These are phyloP conservation scores for Pantherophis vulpinus DNA, from an alignment of 2,797 vertebrate genomes.

Conservation along the genomic window DNA sequence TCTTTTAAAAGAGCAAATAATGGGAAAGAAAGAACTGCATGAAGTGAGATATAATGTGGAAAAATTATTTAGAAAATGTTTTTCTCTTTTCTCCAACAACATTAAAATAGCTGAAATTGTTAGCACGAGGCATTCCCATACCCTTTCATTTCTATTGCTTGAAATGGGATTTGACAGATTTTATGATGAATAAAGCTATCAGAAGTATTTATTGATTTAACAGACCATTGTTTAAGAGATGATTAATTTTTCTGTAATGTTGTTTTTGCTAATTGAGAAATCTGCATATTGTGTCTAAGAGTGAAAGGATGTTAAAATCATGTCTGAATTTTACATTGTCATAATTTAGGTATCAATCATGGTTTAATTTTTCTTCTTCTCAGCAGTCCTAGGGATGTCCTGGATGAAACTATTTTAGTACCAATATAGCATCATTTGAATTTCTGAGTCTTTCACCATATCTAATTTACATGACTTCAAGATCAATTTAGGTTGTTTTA, in stretches of 20 bases:
- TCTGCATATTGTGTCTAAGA: background rate
- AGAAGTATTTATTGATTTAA: background rate
- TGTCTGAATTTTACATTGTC: background rate
- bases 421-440: background rate
- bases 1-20: background rate
- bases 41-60: background rate
- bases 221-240: background rate
- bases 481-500: background rate
- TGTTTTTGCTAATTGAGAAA: background rate
- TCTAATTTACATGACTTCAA: background rate
- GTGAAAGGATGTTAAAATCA: background rate
- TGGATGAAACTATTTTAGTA: background rate
- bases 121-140: background rate
- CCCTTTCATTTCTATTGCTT: background rate
- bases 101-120: background rate
- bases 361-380: background rate
- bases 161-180: background rate
- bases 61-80: background rate
- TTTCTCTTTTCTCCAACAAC: background rate
- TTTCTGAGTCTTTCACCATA: background rate
- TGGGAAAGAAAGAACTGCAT: background rate
- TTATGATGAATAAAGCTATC: background rate
- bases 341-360: background rate
- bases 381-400: background rate
- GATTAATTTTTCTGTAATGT: background rate